phyloP scores from a whole-genome alignment of 2,888 invertebrate genomes.

The Tipula vernalis region DNA sequence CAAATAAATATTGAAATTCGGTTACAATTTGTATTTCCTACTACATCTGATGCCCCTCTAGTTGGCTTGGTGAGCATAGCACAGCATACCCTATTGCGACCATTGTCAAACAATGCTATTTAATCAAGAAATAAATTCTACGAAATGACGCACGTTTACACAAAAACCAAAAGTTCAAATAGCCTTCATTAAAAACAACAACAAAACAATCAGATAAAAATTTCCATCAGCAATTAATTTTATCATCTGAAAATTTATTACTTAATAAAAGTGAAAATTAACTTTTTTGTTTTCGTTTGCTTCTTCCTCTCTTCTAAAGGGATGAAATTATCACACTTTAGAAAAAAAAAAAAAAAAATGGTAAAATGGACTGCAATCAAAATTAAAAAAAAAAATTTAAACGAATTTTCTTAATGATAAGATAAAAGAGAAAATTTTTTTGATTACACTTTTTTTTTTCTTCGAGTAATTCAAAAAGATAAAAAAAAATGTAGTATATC shows the following conservation, averaged over 20 bases:
- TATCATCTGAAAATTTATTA: constrained; percentile 4
- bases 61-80: no score
- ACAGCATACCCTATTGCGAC: no score
- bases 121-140: background rate
- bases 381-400: background rate
- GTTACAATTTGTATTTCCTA: no score
- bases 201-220: background rate
- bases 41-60: no score
- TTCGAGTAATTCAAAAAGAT: background rate
- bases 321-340: background rate
- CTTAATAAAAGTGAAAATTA: background rate
- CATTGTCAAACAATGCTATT: no score
- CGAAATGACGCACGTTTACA: background rate
- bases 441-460: background rate
- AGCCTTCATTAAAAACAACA: background rate
- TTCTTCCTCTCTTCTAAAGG: background rate
- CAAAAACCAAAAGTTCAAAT: constrained; percentile 4
- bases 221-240: background rate
- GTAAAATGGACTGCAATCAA: background rate
- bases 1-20: no score
- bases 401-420: constrained; percentile 4
- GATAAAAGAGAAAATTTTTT: background rate
- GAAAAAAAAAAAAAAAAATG: background rate
- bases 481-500: background rate
- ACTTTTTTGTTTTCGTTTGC: background rate